Conservation (phyloP, 1,140 invertebrate species). For the Drosophila pseudoobscura region DNA sequence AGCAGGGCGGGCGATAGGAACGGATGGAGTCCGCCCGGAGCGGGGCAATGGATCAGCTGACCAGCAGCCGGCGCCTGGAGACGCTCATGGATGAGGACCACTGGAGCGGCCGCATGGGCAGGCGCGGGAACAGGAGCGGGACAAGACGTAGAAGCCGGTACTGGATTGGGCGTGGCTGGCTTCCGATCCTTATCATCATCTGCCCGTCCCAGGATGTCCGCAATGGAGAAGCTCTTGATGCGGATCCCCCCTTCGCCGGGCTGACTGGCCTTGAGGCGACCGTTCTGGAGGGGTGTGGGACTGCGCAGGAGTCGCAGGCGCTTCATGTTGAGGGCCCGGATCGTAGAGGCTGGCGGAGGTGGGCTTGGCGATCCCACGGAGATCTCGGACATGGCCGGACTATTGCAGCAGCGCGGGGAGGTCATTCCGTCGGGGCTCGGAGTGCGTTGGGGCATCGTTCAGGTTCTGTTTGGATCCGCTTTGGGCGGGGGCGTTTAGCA, state of each 20-base stretch:
- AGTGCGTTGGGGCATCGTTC: constrained; percentile 63
- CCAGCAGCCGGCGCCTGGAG: constrained; percentile 19
- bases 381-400: constrained; percentile 79
- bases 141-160: not conserved
- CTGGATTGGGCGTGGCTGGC: constrained; percentile 11
- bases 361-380: constrained; percentile 80
- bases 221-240: constrained; percentile 95
- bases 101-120: not conserved
- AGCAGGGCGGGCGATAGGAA: constrained; percentile 75
- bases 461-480: constrained; percentile 3
- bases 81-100: constrained; percentile 28
- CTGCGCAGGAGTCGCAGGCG: constrained; percentile 84
- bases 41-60: constrained; percentile 17
- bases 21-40: constrained; percentile 56
- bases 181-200: constrained; percentile 24
- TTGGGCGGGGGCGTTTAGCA: constrained; percentile 6
- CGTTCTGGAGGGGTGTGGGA: constrained; percentile 29
- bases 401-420: constrained; percentile 50
- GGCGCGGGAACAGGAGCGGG: not conserved
- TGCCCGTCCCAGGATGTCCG: constrained; percentile 92
- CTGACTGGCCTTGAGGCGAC: constrained; percentile 36
- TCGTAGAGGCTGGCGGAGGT: constrained; percentile 34
- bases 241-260: constrained; percentile 79
- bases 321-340: constrained; percentile 84
- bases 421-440: constrained; percentile 44